Base-by-base conservation (phyloP, 2,888 invertebrate species). In the Cistogaster globosa region DNA sequence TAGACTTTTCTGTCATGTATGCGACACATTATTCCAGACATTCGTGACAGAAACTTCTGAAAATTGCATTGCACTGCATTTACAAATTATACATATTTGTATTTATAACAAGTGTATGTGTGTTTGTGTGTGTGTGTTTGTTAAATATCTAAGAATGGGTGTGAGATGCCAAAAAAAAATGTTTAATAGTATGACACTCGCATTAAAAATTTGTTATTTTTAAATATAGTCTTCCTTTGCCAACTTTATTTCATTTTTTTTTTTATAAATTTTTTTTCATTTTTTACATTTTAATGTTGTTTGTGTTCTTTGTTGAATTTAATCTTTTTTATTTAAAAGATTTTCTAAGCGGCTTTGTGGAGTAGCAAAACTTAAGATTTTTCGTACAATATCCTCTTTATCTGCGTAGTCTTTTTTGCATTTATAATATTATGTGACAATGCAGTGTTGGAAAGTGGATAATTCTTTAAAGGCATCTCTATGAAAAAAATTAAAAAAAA, bases 1-100 rank as follows among this genome's bases (percentile, higher is more conserved):
- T 36, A 82, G 82, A 82, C 71, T 65, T 80, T 81, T 77, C 63
- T 82, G 85, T 85, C 85, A 78, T 85, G 85, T 82, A 82, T 82
- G 78, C 82, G 85, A 85, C 85, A 85, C 85, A 85, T 85, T 85
- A 85, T 85, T 82, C 85, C 85, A 85, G 85, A 85, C 85, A 85
- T 85, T 85, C 78, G 85, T 85, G 85, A 82, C 85, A 85, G 85
- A 82, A 85, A 85, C 85, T 69, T 85, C 74, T 85, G 85, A 82
- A 85, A 85, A 85, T 85, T 82, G 85, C 85, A 85, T 69, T 78
- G 78, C 78, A n/a, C 74, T 85, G 85, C 78, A 82, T 75, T 81
- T 82, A 71, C 71, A 80, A 84, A 77, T 77, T 80, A 71, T 79
- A 53, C 62, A 12, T 60, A 32, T 48, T 5, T 60, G 69, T 51